phyloP scores from a whole-genome alignment of 2,888 invertebrate genomes.

The Cactoblastis cactorum region DNA sequence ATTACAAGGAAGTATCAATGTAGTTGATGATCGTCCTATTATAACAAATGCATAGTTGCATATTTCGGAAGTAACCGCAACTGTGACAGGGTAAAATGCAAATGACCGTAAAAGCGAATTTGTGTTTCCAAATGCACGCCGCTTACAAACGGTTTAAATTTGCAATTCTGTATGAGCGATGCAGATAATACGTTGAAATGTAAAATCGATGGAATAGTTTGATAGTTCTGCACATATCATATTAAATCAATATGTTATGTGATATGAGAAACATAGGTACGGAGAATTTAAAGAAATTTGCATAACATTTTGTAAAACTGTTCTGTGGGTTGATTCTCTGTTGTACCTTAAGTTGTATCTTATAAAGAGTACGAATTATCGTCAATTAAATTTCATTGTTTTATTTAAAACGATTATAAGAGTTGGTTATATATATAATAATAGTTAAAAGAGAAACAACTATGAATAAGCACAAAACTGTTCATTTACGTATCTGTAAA shows the following conservation, averaged over 20 bases:
- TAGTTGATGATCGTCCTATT: not conserved
- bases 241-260: slow-evolving; percentile 12
- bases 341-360: no score
- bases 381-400: no score
- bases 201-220: slow-evolving; percentile 59
- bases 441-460: no score
- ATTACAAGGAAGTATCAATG: not conserved
- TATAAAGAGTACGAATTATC: no score
- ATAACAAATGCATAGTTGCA: slow-evolving; percentile 7
- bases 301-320: slow-evolving; percentile 14
- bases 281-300: slow-evolving; percentile 14
- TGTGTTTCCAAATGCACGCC: slow-evolving; percentile 73
- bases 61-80: slow-evolving; percentile 62
- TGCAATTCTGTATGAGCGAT: slow-evolving; percentile 74
- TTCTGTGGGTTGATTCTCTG: not conserved
- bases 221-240: slow-evolving; percentile 28
- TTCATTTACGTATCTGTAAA: no score
- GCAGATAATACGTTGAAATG: slow-evolving; percentile 68
- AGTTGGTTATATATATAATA: no score
- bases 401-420: no score
- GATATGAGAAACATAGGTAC: not conserved
- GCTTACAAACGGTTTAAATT: slow-evolving; percentile 78
- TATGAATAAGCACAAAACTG: no score
- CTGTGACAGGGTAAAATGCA: slow-evolving; percentile 65
- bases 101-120: slow-evolving; percentile 77